phyloP scores from a whole-genome alignment of 2,797 vertebrate genomes.

The Tokudaia muenninki region DNA sequence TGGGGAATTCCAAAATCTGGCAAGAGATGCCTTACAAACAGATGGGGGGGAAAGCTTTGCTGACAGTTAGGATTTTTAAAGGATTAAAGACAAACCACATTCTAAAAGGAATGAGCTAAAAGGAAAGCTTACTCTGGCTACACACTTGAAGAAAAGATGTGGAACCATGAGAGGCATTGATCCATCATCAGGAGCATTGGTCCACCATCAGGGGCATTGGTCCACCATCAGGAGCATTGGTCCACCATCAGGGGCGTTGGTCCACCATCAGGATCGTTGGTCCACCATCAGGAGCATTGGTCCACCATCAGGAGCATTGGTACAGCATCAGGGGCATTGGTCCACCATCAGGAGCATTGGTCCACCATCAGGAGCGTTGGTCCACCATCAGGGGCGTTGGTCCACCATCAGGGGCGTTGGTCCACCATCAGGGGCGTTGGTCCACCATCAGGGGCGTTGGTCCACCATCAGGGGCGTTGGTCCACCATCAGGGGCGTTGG shows the following conservation, averaged over 20 bases:
- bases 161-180: no score
- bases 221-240: no score
- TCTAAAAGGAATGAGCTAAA: not conserved
- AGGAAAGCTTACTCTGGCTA: slow-evolving; percentile 57
- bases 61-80: slow-evolving; percentile 62
- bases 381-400: not conserved
- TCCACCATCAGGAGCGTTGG: not conserved
- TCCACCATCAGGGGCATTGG: no score
- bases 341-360: not conserved
- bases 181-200: no score
- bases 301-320: not conserved
- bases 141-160: not conserved
- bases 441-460: not conserved
- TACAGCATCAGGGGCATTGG: not conserved
- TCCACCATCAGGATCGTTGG: no score
- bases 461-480: not conserved
- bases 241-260: no score
- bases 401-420: not conserved
- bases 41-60: not conserved
- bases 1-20: slow-evolving; percentile 68
- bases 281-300: not conserved
- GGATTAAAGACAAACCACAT: slow-evolving; percentile 35
- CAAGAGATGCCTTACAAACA: not conserved
- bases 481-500: not conserved
- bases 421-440: not conserved